phyloP scores from a whole-genome alignment of 2,888 invertebrate genomes.

The Troides helena region DNA sequence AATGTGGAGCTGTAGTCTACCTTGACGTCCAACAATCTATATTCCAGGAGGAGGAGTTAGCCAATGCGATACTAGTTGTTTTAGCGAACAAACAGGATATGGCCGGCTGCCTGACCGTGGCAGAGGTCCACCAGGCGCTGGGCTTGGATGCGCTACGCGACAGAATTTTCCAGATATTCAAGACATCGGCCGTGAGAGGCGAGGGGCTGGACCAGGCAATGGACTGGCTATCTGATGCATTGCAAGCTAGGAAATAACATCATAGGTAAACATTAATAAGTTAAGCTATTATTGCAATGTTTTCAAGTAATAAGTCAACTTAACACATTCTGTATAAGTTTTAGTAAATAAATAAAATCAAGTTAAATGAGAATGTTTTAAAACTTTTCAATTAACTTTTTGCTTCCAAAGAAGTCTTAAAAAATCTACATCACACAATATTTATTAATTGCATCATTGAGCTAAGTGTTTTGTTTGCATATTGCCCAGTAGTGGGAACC shows the following conservation, averaged over 20 bases:
- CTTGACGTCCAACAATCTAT: background rate
- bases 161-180: slow-evolving; percentile 99
- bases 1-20: no score
- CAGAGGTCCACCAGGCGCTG: slow-evolving; percentile 97
- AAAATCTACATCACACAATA: no score
- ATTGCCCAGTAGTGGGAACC: no score
- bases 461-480: no score
- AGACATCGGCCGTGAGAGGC: slow-evolving; percentile 98
- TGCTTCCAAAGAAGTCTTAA: no score
- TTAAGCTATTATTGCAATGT: no score
- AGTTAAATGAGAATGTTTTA: no score
- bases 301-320: no score
- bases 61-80: slow-evolving; percentile 96
- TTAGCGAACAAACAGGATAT: slow-evolving; percentile 99
- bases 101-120: slow-evolving; percentile 97
- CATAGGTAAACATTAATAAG: slow-evolving; percentile 28
- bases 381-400: no score
- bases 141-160: slow-evolving; percentile 97
- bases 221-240: slow-evolving; percentile 98
- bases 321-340: no score
- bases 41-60: slow-evolving; percentile 96
- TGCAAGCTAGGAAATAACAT: slow-evolving; percentile 92
- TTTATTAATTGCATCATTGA: no score
- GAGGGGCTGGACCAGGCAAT: slow-evolving; percentile 99
- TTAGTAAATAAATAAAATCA: no score